A percentile compares a stretch with the other conserved stretches of the same genome.
phyloP scores from a whole-genome alignment of 2,888 invertebrate genomes.

The Hanleya hanleyi region DNA sequence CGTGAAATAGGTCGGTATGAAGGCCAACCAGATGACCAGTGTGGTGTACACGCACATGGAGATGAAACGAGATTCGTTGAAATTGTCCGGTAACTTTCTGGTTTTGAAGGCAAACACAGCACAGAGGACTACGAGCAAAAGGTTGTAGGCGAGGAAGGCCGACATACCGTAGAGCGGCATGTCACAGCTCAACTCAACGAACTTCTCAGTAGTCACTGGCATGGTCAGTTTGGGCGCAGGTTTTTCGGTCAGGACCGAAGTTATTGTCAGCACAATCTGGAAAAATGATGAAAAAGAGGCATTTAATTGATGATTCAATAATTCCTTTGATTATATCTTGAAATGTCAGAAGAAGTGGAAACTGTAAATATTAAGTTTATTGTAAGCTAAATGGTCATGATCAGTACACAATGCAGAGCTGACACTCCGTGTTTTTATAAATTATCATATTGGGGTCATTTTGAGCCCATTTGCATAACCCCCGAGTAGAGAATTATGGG shows the following conservation, averaged over 20 bases:
- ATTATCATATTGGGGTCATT: too few species aligned
- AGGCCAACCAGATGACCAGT: conserved; percentile 57
- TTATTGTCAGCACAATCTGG: conserved; percentile 16
- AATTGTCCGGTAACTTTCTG: conserved; percentile 48
- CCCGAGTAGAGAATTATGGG: too few species aligned
- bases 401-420: too few species aligned
- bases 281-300: too few species aligned
- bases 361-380: too few species aligned
- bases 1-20: conserved; percentile 58
- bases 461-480: too few species aligned
- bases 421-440: too few species aligned
- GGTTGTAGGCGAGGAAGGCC: conserved; percentile 51
- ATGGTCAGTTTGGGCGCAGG: conserved; percentile 30
- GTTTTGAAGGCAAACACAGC: conserved; percentile 51
- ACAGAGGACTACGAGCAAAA: conserved; percentile 45
- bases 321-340: too few species aligned
- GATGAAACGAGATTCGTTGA: conserved; percentile 57
- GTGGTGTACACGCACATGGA: conserved; percentile 62
- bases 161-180: conserved; percentile 44
- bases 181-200: conserved; percentile 55
- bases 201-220: conserved; percentile 38
- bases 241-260: neutral
- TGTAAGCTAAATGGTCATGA: too few species aligned
- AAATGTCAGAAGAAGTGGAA: too few species aligned
- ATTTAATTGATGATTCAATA: too few species aligned